Conservation (phyloP, 2,888 invertebrate genomes). For the Tenodera sinensis region DNA sequence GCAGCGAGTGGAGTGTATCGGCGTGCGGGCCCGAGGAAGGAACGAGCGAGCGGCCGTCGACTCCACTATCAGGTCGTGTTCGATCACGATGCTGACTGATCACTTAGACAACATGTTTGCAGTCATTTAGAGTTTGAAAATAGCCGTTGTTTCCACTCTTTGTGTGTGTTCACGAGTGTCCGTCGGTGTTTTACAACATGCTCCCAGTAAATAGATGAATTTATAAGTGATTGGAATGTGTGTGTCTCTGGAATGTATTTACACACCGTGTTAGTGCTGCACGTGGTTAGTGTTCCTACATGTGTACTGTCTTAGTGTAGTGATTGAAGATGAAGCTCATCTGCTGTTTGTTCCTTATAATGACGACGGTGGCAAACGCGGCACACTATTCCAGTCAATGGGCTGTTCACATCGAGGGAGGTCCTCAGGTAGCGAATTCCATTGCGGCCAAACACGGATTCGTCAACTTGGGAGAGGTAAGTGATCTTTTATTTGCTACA, state of each 20-base stretch:
- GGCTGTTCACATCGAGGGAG: slow-evolving; percentile 77
- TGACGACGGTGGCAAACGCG: not conserved
- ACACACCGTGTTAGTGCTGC: not conserved
- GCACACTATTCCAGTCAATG: slow-evolving; percentile 74
- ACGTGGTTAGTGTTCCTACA: not conserved
- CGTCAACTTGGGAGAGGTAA: slow-evolving; percentile 80
- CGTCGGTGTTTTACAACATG: not conserved
- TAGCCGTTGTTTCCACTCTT: not conserved
- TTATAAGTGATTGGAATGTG: not conserved
- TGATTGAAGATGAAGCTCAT: not conserved
- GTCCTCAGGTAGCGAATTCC: slow-evolving; percentile 61
- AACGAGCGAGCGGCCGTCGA: not conserved
- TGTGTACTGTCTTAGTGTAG: not conserved
- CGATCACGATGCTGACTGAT: not conserved
- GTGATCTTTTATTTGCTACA: slow-evolving; percentile 36
- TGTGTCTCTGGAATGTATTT: not conserved
- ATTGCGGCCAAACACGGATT: slow-evolving; percentile 82
- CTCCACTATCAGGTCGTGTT: not conserved
- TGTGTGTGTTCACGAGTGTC: not conserved
- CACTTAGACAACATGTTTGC: not conserved
- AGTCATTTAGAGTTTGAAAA: not conserved
- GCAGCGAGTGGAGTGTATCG: not conserved
- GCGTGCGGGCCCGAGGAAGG: not conserved
- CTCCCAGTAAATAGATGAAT: not conserved
- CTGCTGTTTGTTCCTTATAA: not conserved